Evolutionary conservation across 1,140 invertebrate genomes (phyloP).

Genomic region (Danaus plexippus): DNA sequence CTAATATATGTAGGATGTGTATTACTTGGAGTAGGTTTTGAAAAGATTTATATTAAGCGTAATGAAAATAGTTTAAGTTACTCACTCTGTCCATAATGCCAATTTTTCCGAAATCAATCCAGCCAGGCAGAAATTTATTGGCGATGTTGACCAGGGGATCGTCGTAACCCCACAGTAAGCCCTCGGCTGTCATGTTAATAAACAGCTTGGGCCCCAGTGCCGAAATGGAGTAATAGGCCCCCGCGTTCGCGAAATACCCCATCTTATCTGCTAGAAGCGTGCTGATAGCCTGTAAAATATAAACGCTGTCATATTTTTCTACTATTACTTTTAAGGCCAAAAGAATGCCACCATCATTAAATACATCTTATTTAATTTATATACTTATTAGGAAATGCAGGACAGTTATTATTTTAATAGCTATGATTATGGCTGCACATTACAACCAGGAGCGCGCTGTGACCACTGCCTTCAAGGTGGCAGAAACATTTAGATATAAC

Average conservation of each 20-base stretch:
- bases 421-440: too few species aligned
- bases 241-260: constrained; percentile 75
- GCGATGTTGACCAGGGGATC: constrained; percentile 81
- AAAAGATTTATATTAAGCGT: not conserved
- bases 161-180: constrained; percentile 90
- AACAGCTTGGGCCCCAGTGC: constrained; percentile 79
- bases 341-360: too few species aligned
- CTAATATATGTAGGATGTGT: not conserved
- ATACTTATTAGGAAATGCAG: too few species aligned
- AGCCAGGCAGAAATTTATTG: constrained; percentile 78
- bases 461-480: too few species aligned
- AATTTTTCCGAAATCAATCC: constrained; percentile 82
- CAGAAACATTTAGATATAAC: too few species aligned
- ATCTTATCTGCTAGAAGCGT: constrained; percentile 71
- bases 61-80: constrained; percentile 14
- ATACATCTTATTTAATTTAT: too few species aligned
- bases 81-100: constrained; percentile 88
- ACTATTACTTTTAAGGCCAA: too few species aligned
- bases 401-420: too few species aligned
- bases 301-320: not conserved
- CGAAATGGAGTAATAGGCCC: constrained; percentile 75
- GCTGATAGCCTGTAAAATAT: constrained; percentile 73
- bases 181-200: constrained; percentile 77
- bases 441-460: too few species aligned
- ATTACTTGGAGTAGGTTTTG: not conserved